Base-by-base conservation (phyloP, 2,888 invertebrate species). In the Caenorhabditis afra region DNA sequence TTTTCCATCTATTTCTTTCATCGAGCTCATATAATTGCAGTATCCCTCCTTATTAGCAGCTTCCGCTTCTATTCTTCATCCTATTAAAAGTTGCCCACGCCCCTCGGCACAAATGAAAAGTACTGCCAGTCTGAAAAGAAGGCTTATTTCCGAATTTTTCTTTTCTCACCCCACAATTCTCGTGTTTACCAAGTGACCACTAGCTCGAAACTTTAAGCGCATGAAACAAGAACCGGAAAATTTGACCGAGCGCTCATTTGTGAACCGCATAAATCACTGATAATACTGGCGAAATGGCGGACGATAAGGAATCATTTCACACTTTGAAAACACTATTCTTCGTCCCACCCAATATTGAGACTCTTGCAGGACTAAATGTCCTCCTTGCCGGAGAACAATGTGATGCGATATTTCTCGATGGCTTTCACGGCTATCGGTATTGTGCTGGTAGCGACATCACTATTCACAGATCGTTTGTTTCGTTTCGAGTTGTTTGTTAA, bases 241-340 rank as follows among this genome's bases (percentile, higher is more conserved):
- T 18, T 53, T 47, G 55, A 57, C 45, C 59, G 44, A 67, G 58
- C 52, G 39, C 22, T n/a, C 7, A 64, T 16, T 57, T 20, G 64
- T 50, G 64, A 73, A 64, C 50, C 50, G 62, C 23, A 71, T 71
- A 73, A 73, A 73, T 73, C 64, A 73, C 57, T 73, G 73, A 73
- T 73, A 73, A 58, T 23, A 45, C n/a, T n/a, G 55, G 8, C 23
- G 16, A 29, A 29, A 7, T 29, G 29, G 3, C 29, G 49, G 35
- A 44, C 62, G 71, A 71, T 71, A 71, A 47, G 14, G 47, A 64
- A 49, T 37, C 39, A 58, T 64, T 57, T 73, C 50, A 58, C 73
- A 73, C 73, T 64, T 41, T 61, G 61, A 70, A 70, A 70, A 70
- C 53, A 70, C 23, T 70, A 29, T 55, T 49, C 37, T 73, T n/a